Conservation (phyloP, 2,888 invertebrate genomes). For the Tryphoninae sp. region DNA sequence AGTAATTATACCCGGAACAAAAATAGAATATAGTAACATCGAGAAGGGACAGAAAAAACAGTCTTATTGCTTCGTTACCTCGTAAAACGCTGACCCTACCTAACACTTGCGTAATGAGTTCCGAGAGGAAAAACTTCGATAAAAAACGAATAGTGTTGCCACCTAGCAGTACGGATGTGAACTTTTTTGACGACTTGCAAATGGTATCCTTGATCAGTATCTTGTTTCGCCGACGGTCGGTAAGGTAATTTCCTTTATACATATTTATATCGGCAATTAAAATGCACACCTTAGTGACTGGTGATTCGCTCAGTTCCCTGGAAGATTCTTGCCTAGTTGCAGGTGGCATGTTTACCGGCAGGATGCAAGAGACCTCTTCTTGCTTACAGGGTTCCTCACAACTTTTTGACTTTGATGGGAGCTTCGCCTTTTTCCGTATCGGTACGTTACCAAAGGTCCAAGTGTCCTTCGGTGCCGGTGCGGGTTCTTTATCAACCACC, state of each 20-base stretch:
- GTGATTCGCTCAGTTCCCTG: background rate
- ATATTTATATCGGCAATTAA: background rate
- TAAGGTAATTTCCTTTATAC: slow-evolving; percentile 3
- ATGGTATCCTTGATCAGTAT: background rate
- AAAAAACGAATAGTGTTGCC: slow-evolving; percentile 38
- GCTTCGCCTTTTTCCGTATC: slow-evolving; percentile 29
- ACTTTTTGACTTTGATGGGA: background rate
- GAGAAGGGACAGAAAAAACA: slow-evolving; percentile 17
- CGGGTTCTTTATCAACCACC: slow-evolving; percentile 45
- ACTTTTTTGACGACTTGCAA: background rate
- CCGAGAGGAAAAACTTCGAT: background rate
- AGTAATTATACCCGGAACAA: slow-evolving; percentile 38
- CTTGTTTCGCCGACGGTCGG: background rate
- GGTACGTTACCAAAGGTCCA: slow-evolving; percentile 54
- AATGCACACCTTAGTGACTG: slow-evolving; percentile 21
- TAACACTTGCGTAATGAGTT: slow-evolving; percentile 39
- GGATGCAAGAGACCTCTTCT: slow-evolving; percentile 13
- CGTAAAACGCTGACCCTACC: slow-evolving; percentile 48
- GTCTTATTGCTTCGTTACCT: slow-evolving; percentile 49
- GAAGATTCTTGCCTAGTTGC: background rate
- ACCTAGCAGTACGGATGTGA: slow-evolving; percentile 2
- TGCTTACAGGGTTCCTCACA: slow-evolving; percentile 33
- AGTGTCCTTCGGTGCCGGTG: slow-evolving; percentile 39
- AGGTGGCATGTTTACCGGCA: slow-evolving; percentile 24
- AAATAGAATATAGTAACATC: slow-evolving; percentile 15